Base-by-base conservation (phyloP, 2,888 invertebrate species). In the Yponomeuta plumbellus region DNA sequence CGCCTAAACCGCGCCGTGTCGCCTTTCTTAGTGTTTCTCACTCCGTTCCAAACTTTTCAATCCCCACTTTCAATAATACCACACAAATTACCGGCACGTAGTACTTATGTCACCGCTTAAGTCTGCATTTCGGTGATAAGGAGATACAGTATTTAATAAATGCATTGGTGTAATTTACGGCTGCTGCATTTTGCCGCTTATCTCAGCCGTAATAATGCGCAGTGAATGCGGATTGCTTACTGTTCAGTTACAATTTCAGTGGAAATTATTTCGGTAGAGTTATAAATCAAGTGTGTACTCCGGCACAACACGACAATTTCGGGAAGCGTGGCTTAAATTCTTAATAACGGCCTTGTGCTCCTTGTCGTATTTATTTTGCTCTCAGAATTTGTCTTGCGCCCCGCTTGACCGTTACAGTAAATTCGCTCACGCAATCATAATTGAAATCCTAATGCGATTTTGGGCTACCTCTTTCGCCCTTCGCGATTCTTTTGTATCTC, bases 271-370 rank as follows among this genome's bases (percentile, higher is more conserved):
- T 74, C 44, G 73, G 70, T 66, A 69, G 76, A 74, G 69, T 23
- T 61, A 84, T 88, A 88, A 88, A 88, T 88, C 84, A 85, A 75
- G 69, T 71, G 71, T 75, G 75, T 78, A 76, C 77, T 76, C 74
- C 73, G 76, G 76, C 76, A 78, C 68, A 75, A 78, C 73, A 81
- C 78, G 82, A 84, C 85, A 84, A 83, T 84, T 85, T 84, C 73
- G 77, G 80, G 78, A 81, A 81, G 80, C 83, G 79, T 78, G 79
- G 77, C 73, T 86, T 85, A 85, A 86, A 86, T 86, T 84, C 86
- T 87, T 88, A 88, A 87, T 88, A 85, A 86, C 86, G 80, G 80
- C 74, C 76, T 79, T 78, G 79, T 78, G 79, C 72, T 77, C 72
- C 77, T 74, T 78, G 78, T 78, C 79, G 79, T 84, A 81, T 84